Evolutionary conservation across 2,797 vertebrate species (phyloP), one percentile per base, ranked within the genome.

Genomic region (Manis pentadactyla): DNA sequence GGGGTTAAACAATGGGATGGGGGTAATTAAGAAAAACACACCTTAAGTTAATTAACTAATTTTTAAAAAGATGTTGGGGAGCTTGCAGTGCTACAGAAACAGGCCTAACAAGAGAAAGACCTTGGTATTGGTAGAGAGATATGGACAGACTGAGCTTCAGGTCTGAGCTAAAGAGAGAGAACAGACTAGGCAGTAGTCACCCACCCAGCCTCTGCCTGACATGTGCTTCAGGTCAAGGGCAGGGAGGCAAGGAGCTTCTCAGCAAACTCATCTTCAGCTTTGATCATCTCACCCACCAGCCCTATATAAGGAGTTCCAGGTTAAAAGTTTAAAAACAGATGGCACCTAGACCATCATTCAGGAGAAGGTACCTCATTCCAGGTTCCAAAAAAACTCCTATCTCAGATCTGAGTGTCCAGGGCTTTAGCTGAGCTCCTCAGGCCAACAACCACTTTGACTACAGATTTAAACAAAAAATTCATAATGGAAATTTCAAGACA

Each of bases 341-440:
- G 66, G 95, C 68, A 89, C 93, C 85, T 49, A 78, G 96, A 97
- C 91, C 96, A 19, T 97, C 97, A 97, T 98, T 93, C 96, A 96
- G 97, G 97, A 97, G 94, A n/a, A 27, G 55, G 69, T 87, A 93
- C 83, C 77, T 15, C n/a, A 75, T 69, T 34, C 57, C 37, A 46
- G 90, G 53, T 89, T 87, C 91, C 93, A 66, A 77, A 23, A 87
- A 84, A 93, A 63, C 94, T 97, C 96, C 97, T 88, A 69, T 74
- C 63, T 98, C 97, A 95, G 97, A 95, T 97, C 96, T 59, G 75
- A 66, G 83, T 61, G 86, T 66, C 55, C 86, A 82, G 68, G 37
- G 92, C 37, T 93, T 94, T 53, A 11, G 64, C 69, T 57, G 78
- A 93, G 85, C 46, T 51, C 95, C 96, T 96, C 96, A 94, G 97